Evolutionary conservation across 2,113 vertebrate species (phyloP), one percentile per base, ranked within the genome.

Genomic region (Xiphophorus maculatus): DNA sequence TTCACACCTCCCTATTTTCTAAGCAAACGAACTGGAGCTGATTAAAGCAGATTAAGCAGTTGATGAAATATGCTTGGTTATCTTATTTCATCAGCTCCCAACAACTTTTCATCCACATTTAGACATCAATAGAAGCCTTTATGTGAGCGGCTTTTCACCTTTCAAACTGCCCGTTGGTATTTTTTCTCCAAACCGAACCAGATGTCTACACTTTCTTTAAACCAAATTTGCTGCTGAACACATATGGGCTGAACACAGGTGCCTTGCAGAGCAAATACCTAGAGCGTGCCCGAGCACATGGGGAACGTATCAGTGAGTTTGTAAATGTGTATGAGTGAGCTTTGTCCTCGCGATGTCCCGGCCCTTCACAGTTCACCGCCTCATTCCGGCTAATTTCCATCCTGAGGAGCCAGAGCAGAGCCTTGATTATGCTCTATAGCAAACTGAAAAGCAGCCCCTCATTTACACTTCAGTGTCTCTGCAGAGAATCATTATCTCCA

Each of bases 381-480:
- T 89, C 75, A 63, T 76, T 83, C 85, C 89, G 80, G 86, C 86
- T 91, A 79, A 87, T 93, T 89, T 87, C 78, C 84, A 88, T 89
- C 84, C 80, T 66, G 51, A 72, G 86, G 82, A 81, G 33, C 77
- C 81, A 44, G 71, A 69, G 85, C 84, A 65, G 68, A 83, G 77
- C 69, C 81, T 86, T 90, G 89, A 94, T 92, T 91, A 87, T 76
- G 72, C 88, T 91, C 74, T 74, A 85, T 88, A 87, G 90, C 90
- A 87, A 85, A 86, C 74, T 89, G 81, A 93, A 84, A 85, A 85
- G 84, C 80, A 66, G 84, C 70, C 70, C 70, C 83, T 87, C 82
- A 90, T 90, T 84, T 81, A 85, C 90, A 89, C 88, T 85, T 35
- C 73, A 60, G 83, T 25, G 72, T 84, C 79, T 85, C 86, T 67